These are phyloP conservation scores for Takifugu ocellatus DNA, from an alignment of 2,797 vertebrate species.

Conservation along the genomic window DNA sequence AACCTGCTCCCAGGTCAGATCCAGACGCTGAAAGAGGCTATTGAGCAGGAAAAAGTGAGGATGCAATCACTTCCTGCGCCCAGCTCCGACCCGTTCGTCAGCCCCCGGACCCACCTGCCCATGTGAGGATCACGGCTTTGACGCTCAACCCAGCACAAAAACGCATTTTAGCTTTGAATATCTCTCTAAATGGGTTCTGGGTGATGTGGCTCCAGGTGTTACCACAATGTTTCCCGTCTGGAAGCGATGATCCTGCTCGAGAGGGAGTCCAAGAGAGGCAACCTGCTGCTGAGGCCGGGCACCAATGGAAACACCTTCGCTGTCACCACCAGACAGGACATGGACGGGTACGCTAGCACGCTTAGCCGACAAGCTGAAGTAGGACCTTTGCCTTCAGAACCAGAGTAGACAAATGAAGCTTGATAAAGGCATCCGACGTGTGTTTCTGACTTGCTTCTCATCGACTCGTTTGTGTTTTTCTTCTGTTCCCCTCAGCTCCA, in stretches of 20 bases:
- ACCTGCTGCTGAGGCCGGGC: conserved; percentile 79
- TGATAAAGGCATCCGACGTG: not conserved
- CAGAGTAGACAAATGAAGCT: too few relatives aligned
- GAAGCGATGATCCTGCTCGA: conserved; percentile 82
- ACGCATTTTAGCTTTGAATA: too few relatives aligned
- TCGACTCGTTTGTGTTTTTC: not conserved
- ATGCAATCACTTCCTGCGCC: not conserved
- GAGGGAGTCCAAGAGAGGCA: conserved; percentile 68
- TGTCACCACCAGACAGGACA: conserved; percentile 74
- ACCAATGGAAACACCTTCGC: conserved; percentile 62
- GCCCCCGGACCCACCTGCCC: conserved; percentile 55
- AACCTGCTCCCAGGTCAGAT: conserved; percentile 84
- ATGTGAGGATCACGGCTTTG: conserved; percentile 53
- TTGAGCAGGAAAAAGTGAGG: conserved; percentile 72
- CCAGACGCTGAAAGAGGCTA: conserved; percentile 70
- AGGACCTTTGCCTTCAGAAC: not conserved
- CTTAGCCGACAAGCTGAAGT: too few relatives aligned
- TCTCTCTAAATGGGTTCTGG: not conserved
- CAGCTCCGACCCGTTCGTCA: conserved; percentile 2
- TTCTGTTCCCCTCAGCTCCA: conserved; percentile 32
- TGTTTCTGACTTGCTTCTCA: not conserved
- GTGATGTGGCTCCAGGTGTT: conserved; percentile 68
- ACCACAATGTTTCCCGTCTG: conserved; percentile 66
- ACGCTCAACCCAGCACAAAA: too few relatives aligned
- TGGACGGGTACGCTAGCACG: conserved; percentile 59